Evolutionary conservation across 2,888 invertebrate species (phyloP).

Genomic region (Apeira syringaria): DNA sequence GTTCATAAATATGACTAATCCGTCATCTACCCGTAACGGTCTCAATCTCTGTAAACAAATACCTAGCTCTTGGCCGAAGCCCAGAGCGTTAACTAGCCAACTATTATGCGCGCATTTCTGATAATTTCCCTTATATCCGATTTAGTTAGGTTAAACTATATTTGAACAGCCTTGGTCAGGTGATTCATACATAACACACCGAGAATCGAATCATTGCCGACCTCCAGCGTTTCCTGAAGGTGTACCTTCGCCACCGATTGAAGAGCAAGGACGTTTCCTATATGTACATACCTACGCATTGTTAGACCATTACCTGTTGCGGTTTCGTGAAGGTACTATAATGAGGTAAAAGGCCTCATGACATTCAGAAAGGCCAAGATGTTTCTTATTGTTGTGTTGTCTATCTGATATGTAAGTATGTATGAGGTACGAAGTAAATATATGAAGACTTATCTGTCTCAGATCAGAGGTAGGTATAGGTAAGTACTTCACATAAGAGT

Average conservation of each 20-base stretch:
- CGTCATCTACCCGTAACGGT: not conserved
- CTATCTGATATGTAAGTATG: not conserved
- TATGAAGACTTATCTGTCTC: too few species aligned
- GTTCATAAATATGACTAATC: too few species aligned
- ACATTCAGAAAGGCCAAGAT: too few species aligned
- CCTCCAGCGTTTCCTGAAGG: constrained; percentile 14
- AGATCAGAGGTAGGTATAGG: too few species aligned
- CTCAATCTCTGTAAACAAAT: constrained; percentile 5
- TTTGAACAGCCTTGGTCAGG: constrained; percentile 7
- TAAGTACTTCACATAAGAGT: too few species aligned
- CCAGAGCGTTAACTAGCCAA: constrained; percentile 3
- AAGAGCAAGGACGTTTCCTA: constrained; percentile 18
- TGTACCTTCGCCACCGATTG: constrained; percentile 3
- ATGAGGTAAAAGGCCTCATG: too few species aligned
- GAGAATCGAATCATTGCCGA: constrained; percentile 2
- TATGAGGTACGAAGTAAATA: too few species aligned
- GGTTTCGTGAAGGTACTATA: constrained; percentile 3
- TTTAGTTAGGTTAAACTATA: constrained; percentile 13
- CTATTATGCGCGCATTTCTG: constrained; percentile 2
- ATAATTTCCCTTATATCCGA: constrained; percentile 11
- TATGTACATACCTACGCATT: not conserved
- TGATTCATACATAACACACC: constrained; percentile 10
- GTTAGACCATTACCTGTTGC: constrained; percentile 1
- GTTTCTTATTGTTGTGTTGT: not conserved
- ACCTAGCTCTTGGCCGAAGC: constrained; percentile 1